Evolutionary conservation across 2,888 invertebrate genomes (phyloP), one percentile per base, ranked within the genome.

Genomic region (Megaustenia siamemsis): DNA sequence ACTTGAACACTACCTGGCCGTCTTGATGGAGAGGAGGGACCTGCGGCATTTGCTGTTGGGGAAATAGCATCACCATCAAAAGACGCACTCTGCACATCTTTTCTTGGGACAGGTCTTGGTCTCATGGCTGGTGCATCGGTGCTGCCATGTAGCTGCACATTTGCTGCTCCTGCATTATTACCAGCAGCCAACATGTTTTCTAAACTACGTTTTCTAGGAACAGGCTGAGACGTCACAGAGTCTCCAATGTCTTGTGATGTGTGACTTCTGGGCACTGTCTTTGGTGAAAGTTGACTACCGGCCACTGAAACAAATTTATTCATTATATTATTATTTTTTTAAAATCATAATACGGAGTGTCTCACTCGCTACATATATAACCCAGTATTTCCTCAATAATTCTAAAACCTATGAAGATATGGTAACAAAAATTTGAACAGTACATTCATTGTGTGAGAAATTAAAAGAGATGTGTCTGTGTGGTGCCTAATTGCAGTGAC

Each of bases 181-280:
- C 28, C 32, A 8, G 28, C 56, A 53, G 12, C 66, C 76, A 32
- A 76, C 71, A 21, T 75, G 83, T 43, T 43, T 53, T 69, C 76
- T 12, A 71, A 40, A 60, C 79, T 69, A 68, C 40, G 56, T 24
- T 63, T 18, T 53, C 82, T 35, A 28, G 81, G 53, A 40, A 71
- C 63, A 53, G 84, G 60, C 21, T 75, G 53, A 32, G 69, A 66
- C 38, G 80, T 82, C 35, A 32, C 35, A 24, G 21, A 21, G 10
- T 83, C 83, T n/a, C 78, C 86, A 49, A 90, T 83, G 38, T 90
- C 89, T 32, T 89, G 86, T 40, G 89, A 86, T 38, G 91, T 91
- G 63, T 88, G 89, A 86, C 91, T 91, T 71, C 90, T 86, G 5
- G 89, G 87, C 68, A 92, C 88, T 28, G 88, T 86, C 73, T 82